Evolutionary conservation across 1,140 invertebrate genomes (phyloP), one percentile per base, ranked within the genome.

Genomic region (Myzus persicae): DNA sequence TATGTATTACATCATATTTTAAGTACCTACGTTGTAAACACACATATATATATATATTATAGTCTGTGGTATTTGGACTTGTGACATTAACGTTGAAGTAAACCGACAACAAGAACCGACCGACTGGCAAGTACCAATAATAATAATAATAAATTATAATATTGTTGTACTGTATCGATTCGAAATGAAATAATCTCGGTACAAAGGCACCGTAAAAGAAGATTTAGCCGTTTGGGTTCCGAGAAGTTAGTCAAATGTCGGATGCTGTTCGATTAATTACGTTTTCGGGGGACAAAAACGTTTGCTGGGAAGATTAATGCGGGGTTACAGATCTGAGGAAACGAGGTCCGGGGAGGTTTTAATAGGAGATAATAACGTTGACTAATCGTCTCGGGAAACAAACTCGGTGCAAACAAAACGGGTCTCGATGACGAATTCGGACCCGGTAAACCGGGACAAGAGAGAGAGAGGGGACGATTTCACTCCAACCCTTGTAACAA

Each of bases 311-410:
- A 84, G 92, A 93, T 93, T 93, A 93, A 93, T 93, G 81, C 81
- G 91, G 46, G 46, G 91, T 84, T 84, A 40, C 91, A n/a, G 91
- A 93, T 93, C 91, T 84, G 31, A 93, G 91, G 6, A 85, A 48
- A 85, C 36, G 8, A n/a, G 8, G 24, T 36, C 6, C 14, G 51
- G 91, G 91, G 76, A 48, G 81, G 91, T 48, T 82, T 84, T 93
- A 85, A 93, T 93, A 93, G 91, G 36, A 85, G 81, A 93, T 84
- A 85, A 93, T 93, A 93, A 93, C 91, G 81, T 93, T 93, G 91
- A 93, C 91, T 93, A 93, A 93, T 93, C 46, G 91, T 84, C 44
- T 84, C 46, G 31, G 59, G n/a, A n/a, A 85, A 85, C 81, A 85
- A 92, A 93, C 91, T 93, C 51, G 26, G 81, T 54, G 24, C 91